Evolutionary conservation across 92 coral and sea anemone species (phyloP).

Genomic region (Galaxea fascicularis): DNA sequence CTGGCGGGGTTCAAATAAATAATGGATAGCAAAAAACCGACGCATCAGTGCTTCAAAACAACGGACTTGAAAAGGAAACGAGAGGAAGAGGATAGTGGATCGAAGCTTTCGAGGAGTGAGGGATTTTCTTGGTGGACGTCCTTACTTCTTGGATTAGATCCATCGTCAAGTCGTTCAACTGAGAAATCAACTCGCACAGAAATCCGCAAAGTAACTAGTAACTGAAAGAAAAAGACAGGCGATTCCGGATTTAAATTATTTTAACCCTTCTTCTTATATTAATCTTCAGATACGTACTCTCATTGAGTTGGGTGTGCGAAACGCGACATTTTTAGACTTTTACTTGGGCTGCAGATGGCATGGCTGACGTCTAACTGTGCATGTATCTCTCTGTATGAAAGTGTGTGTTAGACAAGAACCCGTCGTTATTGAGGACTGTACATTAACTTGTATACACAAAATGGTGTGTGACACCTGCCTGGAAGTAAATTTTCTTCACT

Average conservation of each 20-base stretch:
- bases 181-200: neutral
- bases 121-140: slow-evolving; percentile 95
- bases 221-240: neutral
- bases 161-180: slow-evolving; percentile 6
- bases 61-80: slow-evolving; percentile 78
- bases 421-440: too few relatives aligned
- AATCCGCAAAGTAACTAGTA: neutral
- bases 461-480: too few relatives aligned
- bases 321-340: too few relatives aligned
- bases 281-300: too few relatives aligned
- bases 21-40: slow-evolving; percentile 42
- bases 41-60: slow-evolving; percentile 1
- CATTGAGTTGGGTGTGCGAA: too few relatives aligned
- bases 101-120: slow-evolving; percentile 73
- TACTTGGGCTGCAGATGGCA: too few relatives aligned
- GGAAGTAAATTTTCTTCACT: too few relatives aligned
- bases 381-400: too few relatives aligned
- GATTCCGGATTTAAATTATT: neutral
- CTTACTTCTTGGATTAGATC: slow-evolving; percentile 70
- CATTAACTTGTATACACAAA: too few relatives aligned
- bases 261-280: too few relatives aligned
- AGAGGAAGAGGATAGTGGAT: slow-evolving; percentile 24
- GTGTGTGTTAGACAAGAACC: too few relatives aligned
- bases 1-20: slow-evolving; percentile 29
- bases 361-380: too few relatives aligned